Evolutionary conservation across 2,113 vertebrate species (phyloP).

Genomic region (Nettapus auritus): DNA sequence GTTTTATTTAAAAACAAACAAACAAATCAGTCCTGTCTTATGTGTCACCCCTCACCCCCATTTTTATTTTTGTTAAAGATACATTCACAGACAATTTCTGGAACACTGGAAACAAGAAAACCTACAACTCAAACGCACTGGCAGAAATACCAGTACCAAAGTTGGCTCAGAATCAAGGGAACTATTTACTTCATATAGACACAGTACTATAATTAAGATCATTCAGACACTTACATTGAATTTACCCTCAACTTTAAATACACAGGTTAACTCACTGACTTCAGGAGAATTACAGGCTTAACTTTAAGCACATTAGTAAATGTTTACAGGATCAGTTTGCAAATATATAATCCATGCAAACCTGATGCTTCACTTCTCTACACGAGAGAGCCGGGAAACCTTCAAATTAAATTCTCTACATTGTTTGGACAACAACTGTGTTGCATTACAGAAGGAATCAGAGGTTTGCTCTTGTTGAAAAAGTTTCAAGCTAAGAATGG

Average conservation of each 20-base stretch:
- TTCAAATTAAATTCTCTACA: background rate
- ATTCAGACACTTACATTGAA: background rate
- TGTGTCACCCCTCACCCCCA: too few relatives aligned
- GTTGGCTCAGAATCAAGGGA: background rate
- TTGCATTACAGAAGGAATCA: background rate
- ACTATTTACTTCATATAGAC: background rate
- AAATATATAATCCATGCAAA: background rate
- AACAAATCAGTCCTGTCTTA: background rate
- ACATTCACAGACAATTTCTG: background rate
- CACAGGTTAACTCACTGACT: background rate
- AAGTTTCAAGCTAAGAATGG: background rate
- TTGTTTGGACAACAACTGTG: background rate
- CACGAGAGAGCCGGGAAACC: background rate
- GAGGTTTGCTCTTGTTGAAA: background rate
- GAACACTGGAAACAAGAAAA: background rate
- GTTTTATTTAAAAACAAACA: background rate
- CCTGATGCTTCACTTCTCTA: background rate
- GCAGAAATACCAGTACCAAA: background rate
- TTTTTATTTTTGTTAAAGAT: background rate
- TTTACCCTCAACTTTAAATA: background rate
- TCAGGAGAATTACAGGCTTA: background rate
- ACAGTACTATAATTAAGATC: background rate
- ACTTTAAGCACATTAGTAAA: background rate
- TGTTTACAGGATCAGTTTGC: background rate
- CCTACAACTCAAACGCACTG: background rate